Conservation (phyloP, 2,113 vertebrate species). For the Cathartes aura region DNA sequence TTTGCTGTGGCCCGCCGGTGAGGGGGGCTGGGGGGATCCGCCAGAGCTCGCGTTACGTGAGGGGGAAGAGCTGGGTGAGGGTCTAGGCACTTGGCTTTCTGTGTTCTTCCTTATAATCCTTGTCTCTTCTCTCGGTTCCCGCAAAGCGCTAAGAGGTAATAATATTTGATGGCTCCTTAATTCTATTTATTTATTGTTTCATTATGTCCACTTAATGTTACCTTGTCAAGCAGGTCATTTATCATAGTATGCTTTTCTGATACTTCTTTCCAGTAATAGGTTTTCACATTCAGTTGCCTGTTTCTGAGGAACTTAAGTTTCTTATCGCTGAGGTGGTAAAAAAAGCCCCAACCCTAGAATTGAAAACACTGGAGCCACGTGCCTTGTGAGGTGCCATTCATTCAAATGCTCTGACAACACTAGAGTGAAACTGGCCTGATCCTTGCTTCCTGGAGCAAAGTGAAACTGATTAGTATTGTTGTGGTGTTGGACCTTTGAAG, state of each 20-base stretch:
- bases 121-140: rapidly evolving
- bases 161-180: background rate
- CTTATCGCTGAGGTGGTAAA: background rate
- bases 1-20: background rate
- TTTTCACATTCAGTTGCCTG: background rate
- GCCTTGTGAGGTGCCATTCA: background rate
- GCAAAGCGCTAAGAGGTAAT: rapidly evolving
- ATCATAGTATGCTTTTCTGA: background rate
- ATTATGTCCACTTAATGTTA: rapidly evolving
- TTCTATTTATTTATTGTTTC: background rate
- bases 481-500: background rate
- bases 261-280: background rate
- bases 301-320: background rate
- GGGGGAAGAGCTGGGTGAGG: background rate
- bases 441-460: background rate
- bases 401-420: background rate
- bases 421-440: too few species aligned
- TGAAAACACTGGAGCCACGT: background rate
- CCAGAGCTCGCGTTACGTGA: background rate
- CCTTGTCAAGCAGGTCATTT: background rate
- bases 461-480: rapidly evolving
- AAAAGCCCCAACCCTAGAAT: rapidly evolving
- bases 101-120: background rate
- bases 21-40: too few species aligned
- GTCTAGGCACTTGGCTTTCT: background rate